Evolutionary conservation across 2,797 vertebrate genomes (phyloP).

Genomic region (Vipera latastei): DNA sequence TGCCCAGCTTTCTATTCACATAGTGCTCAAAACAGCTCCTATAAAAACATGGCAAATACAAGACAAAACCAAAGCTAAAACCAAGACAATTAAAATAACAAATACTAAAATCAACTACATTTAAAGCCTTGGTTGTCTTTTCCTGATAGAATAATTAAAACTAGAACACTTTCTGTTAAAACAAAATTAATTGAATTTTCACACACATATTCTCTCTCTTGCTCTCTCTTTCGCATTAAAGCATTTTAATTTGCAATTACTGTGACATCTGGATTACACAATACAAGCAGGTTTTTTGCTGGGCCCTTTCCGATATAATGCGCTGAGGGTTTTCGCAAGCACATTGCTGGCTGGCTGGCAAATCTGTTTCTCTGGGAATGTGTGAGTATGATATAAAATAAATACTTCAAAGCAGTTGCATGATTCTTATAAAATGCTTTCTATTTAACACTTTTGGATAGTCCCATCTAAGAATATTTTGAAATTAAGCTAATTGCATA

Average conservation of each 20-base stretch:
- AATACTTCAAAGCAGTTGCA: constrained; percentile 42
- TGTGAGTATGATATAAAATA: constrained; percentile 9
- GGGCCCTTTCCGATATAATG: not conserved
- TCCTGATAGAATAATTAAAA: constrained; percentile 28
- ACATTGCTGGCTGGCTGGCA: not conserved
- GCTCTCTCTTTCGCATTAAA: constrained; percentile 52
- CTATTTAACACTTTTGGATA: constrained; percentile 8
- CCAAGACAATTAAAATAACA: not conserved
- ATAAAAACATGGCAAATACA: not conserved
- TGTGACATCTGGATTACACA: constrained; percentile 46
- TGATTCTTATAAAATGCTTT: not conserved
- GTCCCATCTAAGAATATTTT: constrained; percentile 26
- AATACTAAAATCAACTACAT: not conserved
- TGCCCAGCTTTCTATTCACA: not conserved
- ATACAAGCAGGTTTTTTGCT: not conserved
- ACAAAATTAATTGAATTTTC: constrained; percentile 54
- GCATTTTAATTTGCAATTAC: constrained; percentile 51
- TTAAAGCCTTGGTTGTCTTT: constrained; percentile 7
- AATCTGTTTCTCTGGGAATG: not conserved
- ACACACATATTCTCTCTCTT: not conserved
- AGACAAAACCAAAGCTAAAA: not conserved
- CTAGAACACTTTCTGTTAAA: constrained; percentile 42
- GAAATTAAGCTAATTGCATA: not conserved
- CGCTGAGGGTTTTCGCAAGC: not conserved
- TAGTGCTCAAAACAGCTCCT: not conserved